phyloP scores from a whole-genome alignment of 2,113 vertebrate species.

The Leucopsar rothschildi region DNA sequence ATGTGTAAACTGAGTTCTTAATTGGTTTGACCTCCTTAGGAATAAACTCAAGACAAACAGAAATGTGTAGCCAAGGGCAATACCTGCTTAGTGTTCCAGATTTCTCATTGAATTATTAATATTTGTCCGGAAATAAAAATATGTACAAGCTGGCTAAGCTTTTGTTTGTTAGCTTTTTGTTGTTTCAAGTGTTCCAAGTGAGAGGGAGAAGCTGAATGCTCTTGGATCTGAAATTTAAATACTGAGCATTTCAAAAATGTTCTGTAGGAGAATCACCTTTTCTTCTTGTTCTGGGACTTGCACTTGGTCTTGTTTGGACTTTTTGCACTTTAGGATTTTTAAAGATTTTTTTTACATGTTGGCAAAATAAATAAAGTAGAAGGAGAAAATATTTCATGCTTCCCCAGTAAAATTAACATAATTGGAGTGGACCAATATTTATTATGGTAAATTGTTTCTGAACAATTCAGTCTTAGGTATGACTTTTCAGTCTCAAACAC shows the following conservation, averaged over 20 bases:
- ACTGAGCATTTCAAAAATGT: background rate
- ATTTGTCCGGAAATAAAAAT: constrained; percentile 5
- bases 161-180: constrained; percentile 23
- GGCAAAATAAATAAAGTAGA: background rate
- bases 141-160: background rate
- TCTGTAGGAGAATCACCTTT: background rate
- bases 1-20: background rate
- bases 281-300: background rate
- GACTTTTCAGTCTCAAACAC: background rate
- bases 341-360: background rate
- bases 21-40: background rate
- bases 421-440: background rate
- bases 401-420: background rate
- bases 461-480: background rate
- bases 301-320: background rate
- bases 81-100: constrained; percentile 15
- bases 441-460: background rate
- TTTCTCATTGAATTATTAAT: background rate
- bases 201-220: background rate
- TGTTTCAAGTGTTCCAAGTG: background rate
- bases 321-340: background rate
- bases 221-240: background rate
- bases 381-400: background rate
- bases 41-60: constrained; percentile 3
- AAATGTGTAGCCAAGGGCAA: background rate